Percentiles rank a stretch among this genome's conserved stretches.
phyloP scores from a whole-genome alignment of 2,888 invertebrate species.

The Lasioglossum leucozonium region DNA sequence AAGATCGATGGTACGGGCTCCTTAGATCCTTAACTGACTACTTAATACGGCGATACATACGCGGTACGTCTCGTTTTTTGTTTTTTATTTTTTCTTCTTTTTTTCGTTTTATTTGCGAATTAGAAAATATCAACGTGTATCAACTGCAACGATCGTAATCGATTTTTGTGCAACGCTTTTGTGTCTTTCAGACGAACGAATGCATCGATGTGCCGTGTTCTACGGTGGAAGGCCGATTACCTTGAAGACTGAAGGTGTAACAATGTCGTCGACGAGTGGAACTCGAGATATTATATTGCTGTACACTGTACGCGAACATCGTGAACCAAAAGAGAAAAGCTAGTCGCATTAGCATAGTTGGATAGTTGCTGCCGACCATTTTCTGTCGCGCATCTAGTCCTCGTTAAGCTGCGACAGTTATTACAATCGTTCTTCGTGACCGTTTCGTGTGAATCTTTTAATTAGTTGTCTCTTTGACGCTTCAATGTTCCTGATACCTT shows the following conservation, averaged over 20 bases:
- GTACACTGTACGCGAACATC: neutral
- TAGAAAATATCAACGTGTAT: neutral
- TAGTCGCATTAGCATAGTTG: neutral
- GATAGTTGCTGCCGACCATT: neutral
- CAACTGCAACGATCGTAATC: neutral
- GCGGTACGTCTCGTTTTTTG: neutral
- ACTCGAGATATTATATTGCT: neutral
- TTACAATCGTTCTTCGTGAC: neutral
- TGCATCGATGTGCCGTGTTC: neutral
- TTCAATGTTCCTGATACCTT: neutral
- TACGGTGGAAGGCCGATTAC: conserved; percentile 6
- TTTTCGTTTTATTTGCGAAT: neutral
- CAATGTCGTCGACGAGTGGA: neutral
- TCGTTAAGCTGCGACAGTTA: neutral
- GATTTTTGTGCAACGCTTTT: neutral
- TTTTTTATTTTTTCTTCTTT: neutral
- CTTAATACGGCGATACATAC: neutral
- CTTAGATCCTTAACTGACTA: neutral
- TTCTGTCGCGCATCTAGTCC: neutral
- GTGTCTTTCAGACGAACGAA: neutral
- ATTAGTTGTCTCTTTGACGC: neutral
- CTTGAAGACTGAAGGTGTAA: conserved; percentile 1
- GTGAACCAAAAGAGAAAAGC: neutral
- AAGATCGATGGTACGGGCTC: conserved; percentile 3
- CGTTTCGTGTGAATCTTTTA: neutral